Conservation (phyloP, 2,888 invertebrate species). For the Erpobdella octoculata region DNA sequence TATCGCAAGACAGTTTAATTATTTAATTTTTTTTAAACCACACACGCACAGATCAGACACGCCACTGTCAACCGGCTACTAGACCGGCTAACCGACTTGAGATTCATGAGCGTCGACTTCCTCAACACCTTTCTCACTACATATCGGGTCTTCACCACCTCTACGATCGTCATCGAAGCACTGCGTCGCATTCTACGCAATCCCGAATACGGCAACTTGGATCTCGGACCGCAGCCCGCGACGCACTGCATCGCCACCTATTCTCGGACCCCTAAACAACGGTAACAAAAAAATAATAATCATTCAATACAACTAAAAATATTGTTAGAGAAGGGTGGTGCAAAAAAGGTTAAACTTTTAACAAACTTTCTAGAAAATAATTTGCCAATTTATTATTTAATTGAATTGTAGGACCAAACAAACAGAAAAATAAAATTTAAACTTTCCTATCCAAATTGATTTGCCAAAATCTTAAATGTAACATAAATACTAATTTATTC, state of each 20-base stretch:
- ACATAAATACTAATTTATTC: too few species aligned
- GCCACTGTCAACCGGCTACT: slow-evolving; percentile 77
- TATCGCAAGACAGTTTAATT: neutral
- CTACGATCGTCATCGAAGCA: slow-evolving; percentile 75
- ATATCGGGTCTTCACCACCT: slow-evolving; percentile 83
- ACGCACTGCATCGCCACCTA: neutral
- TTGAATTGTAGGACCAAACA: too few species aligned
- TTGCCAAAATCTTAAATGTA: too few species aligned
- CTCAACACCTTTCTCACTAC: slow-evolving; percentile 83
- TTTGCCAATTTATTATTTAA: too few species aligned
- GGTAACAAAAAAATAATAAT: too few species aligned
- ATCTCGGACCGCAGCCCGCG: slow-evolving; percentile 37
- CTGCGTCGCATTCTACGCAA: slow-evolving; percentile 58
- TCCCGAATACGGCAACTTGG: slow-evolving; percentile 43
- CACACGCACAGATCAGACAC: slow-evolving; percentile 66
- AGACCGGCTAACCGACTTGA: slow-evolving; percentile 76
- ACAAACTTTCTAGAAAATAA: too few species aligned
- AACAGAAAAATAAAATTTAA: too few species aligned
- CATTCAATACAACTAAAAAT: too few species aligned
- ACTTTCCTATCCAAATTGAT: too few species aligned
- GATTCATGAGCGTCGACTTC: slow-evolving; percentile 84
- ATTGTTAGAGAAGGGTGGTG: too few species aligned
- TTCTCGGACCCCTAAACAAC: neutral
- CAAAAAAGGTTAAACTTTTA: too few species aligned
- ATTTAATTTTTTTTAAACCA: neutral